Evolutionary conservation across 2,113 vertebrate genomes (phyloP).

Genomic region (Melanotaenia duboulayi): DNA sequence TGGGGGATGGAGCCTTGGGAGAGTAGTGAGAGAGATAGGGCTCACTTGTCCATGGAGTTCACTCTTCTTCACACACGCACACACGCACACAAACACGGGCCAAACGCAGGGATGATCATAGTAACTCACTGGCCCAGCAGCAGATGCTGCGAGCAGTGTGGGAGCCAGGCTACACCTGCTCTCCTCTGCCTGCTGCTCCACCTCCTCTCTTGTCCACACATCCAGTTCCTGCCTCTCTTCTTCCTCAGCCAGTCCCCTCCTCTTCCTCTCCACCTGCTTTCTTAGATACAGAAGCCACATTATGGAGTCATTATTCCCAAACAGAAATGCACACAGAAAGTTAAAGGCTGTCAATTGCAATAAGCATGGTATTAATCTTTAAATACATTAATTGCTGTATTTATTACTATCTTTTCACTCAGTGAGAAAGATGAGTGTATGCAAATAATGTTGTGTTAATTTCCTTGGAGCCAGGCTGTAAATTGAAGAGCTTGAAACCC

Average conservation of each 20-base stretch:
- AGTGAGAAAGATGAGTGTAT: background rate
- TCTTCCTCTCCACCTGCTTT: constrained; percentile 33
- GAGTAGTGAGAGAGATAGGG: constrained; percentile 32
- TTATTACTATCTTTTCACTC: background rate
- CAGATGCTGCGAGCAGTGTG: constrained; percentile 68
- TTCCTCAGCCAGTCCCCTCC: constrained; percentile 16
- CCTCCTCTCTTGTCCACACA: constrained; percentile 25
- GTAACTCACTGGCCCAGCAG: constrained; percentile 51
- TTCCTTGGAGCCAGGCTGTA: constrained; percentile 2
- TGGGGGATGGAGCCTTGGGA: constrained; percentile 1
- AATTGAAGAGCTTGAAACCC: background rate
- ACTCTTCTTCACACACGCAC: constrained; percentile 30
- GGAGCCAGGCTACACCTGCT: constrained; percentile 64
- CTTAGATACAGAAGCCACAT: background rate
- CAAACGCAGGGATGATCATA: constrained; percentile 43
- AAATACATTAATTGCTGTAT: background rate
- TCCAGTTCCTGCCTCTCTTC: constrained; percentile 10
- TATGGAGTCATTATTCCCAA: background rate
- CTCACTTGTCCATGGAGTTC: constrained; percentile 44
- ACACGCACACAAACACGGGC: constrained; percentile 21
- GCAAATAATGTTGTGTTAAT: background rate
- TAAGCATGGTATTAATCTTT: background rate
- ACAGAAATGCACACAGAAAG: background rate
- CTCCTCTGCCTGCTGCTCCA: constrained; percentile 48
- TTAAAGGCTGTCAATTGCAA: background rate